phyloP scores from a whole-genome alignment of 2,888 invertebrate genomes.

The Pollenia angustigena region DNA sequence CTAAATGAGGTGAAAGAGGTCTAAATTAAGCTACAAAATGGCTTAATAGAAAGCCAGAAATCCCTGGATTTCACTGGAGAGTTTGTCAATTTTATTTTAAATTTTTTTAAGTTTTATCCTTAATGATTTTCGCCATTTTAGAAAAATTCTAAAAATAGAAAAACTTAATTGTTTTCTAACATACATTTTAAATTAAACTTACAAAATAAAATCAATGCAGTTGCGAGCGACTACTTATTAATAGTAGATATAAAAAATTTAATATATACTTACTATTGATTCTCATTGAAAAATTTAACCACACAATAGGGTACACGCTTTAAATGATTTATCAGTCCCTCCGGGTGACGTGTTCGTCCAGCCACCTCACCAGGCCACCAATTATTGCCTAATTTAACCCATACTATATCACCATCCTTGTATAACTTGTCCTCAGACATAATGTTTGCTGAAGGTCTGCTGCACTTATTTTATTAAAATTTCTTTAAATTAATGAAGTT shows the following conservation, averaged over 20 bases:
- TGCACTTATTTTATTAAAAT: constrained; percentile 8
- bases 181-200: too few relatives aligned
- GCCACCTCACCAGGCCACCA: constrained; percentile 95
- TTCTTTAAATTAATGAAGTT: constrained; percentile 4
- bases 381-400: constrained; percentile 92
- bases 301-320: constrained; percentile 91
- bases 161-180: too few relatives aligned
- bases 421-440: constrained; percentile 79
- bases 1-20: too few relatives aligned
- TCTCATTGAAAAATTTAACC: constrained; percentile 94
- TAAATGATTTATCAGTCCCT: constrained; percentile 87
- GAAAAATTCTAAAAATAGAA: too few relatives aligned
- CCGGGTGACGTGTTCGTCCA: constrained; percentile 87
- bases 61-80: too few relatives aligned
- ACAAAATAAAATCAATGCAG: too few relatives aligned
- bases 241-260: neutral
- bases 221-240: neutral
- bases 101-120: too few relatives aligned
- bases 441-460: constrained; percentile 21
- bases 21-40: too few relatives aligned
- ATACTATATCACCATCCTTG: constrained; percentile 91
- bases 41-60: too few relatives aligned
- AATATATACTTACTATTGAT: constrained; percentile 88
- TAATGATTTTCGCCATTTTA: too few relatives aligned
- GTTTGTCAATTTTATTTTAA: too few relatives aligned